Percentiles rank a stretch among this genome's conserved stretches.
Conservation (phyloP, 2,888 invertebrate species). For the Synanthedon formicaeformis region DNA sequence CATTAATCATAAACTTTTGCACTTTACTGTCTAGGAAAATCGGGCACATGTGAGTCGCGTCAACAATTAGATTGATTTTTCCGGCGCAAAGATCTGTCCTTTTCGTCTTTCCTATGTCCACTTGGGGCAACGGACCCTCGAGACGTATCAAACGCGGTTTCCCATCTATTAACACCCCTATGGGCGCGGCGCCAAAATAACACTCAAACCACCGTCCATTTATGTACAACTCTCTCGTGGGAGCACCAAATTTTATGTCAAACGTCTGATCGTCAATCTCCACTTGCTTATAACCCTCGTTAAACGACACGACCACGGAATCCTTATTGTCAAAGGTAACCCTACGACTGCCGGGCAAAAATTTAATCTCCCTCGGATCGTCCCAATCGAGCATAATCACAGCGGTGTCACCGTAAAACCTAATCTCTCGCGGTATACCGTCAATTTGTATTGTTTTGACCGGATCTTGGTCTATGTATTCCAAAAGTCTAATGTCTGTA, state of each 20-base stretch:
- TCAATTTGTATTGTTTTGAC: conserved; percentile 87
- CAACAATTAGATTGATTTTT: conserved; percentile 85
- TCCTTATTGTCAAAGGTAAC: conserved; percentile 84
- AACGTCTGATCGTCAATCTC: conserved; percentile 79
- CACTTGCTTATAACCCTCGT: conserved; percentile 80
- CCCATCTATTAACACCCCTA: conserved; percentile 83
- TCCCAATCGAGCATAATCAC: conserved; percentile 88
- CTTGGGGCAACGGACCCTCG: conserved; percentile 93
- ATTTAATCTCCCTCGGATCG: conserved; percentile 87
- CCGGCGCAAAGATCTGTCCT: conserved; percentile 87
- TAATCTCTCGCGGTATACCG: conserved; percentile 81
- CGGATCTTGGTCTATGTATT: conserved; percentile 71
- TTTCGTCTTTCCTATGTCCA: conserved; percentile 84
- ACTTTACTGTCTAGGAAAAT: conserved; percentile 87
- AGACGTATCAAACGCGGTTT: conserved; percentile 83
- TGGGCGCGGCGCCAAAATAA: conserved; percentile 90
- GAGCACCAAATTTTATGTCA: conserved; percentile 89
- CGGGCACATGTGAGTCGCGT: conserved; percentile 82
- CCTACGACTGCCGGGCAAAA: conserved; percentile 82
- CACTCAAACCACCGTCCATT: conserved; percentile 92
- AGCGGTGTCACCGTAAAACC: conserved; percentile 88
- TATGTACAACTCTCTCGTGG: conserved; percentile 90
- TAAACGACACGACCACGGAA: conserved; percentile 72
- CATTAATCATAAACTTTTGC: conserved; percentile 82
- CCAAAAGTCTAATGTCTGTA: conserved; percentile 45